Evolutionary conservation across 2,113 vertebrate species (phyloP), one percentile per base, ranked within the genome.

Genomic region (Crypturellus undulatus): DNA sequence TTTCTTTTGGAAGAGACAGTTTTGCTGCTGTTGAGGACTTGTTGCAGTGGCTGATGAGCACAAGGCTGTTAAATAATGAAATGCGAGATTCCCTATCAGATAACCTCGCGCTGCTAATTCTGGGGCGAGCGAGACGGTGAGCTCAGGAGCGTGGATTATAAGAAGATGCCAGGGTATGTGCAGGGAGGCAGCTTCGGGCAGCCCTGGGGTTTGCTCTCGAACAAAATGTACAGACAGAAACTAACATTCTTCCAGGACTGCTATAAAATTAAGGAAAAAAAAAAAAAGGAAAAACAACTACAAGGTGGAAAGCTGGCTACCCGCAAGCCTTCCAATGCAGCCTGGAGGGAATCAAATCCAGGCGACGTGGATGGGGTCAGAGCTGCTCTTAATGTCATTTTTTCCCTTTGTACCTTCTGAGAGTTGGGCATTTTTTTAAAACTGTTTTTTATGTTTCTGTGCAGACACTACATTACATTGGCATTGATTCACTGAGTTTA

Each of bases 401-500:
- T 72, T 96, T 89, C 36, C 70, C 58, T 93, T 90, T 36, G 32
- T 76, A 60, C 52, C 79, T 81, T 68, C 14, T 34, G 49, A 54
- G 67, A 71, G 40, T 21, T 78, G 25, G 18, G 22, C 22, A 21
- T 13, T 75, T 83, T 83, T 52, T 94, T 22, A 10, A 68, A 42
- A 32, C 12, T 26, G 38, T 47, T 56, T 40, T 64, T 52, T 70
- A 3, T 70, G 40, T 34, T 86, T 79, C 65, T 87, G 68, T 92
- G 70, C 58, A 93, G 77, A 59, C 49, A 51, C 67, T 94, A 0
- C 81, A 84, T 96, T 91, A 73, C 60, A 78, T 88, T 94, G 92
- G 68, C 92, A 97, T 95, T 96, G 95, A 96, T 96, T 96, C 94
- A 78, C 76, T 45, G 58, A 63, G 86, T 94, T 89, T 94, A 92